Percentiles rank a stretch among this genome's conserved stretches.
phyloP scores from a whole-genome alignment of 2,888 invertebrate genomes.

The Apantesis nais region DNA sequence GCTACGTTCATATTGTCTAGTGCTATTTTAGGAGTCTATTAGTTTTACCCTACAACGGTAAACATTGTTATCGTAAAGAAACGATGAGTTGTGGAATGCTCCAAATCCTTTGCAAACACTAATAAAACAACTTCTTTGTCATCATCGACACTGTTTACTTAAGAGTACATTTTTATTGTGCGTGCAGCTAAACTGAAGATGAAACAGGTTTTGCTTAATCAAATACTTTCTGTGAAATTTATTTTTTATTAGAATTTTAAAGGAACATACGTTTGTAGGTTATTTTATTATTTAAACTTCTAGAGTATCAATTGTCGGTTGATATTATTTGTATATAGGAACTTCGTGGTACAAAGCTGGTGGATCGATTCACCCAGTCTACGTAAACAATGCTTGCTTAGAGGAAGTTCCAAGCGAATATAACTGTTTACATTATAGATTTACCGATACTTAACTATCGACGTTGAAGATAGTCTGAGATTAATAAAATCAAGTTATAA shows the following conservation, averaged over 20 bases:
- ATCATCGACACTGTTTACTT: conserved; percentile 32
- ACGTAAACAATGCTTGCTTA: not conserved
- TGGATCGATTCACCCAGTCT: not conserved
- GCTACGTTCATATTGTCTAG: not conserved
- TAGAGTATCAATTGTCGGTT: not conserved
- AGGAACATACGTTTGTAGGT: not conserved
- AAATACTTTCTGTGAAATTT: not conserved
- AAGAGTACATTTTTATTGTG: conserved; percentile 34
- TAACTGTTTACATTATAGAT: conserved; percentile 2
- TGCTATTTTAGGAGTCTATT: not conserved
- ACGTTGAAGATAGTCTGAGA: not conserved
- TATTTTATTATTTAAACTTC: not conserved
- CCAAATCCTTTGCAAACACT: conserved; percentile 41
- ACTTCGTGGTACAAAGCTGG: not conserved
- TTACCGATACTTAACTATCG: not conserved
- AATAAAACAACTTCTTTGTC: conserved; percentile 43
- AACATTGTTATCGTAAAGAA: conserved; percentile 31
- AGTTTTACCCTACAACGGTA: conserved; percentile 6
- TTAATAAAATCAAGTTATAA: not conserved
- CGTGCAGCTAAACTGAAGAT: not conserved
- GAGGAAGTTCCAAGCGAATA: not conserved
- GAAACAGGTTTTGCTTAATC: conserved; percentile 12
- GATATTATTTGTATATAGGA: not conserved
- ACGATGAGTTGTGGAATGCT: conserved; percentile 39
- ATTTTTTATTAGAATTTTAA: not conserved